Conservation (phyloP, 2,888 invertebrate genomes). For the Tetranychus truncatus region DNA sequence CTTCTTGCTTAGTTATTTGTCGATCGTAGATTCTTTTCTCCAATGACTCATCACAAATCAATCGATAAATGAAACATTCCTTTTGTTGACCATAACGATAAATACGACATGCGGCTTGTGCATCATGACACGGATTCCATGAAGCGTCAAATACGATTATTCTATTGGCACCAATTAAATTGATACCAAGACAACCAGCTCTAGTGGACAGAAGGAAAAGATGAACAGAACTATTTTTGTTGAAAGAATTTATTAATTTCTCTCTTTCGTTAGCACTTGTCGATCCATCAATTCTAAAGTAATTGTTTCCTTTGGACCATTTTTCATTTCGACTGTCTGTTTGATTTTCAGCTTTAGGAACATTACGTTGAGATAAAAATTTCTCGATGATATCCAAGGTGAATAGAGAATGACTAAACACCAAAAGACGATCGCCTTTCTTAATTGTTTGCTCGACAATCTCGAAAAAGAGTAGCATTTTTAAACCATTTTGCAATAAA, state of each 20-base stretch:
- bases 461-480: constrained; percentile 80
- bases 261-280: constrained; percentile 85
- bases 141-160: constrained; percentile 94
- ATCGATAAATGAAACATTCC: constrained; percentile 80
- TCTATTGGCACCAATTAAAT: constrained; percentile 87
- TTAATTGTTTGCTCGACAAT: constrained; percentile 71
- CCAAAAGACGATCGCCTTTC: constrained; percentile 68
- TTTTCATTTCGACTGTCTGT: constrained; percentile 35
- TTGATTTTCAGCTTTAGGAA: constrained; percentile 31
- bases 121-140: constrained; percentile 98
- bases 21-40: constrained; percentile 96
- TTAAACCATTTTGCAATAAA: constrained; percentile 75
- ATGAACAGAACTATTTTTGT: constrained; percentile 62
- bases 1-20: constrained; percentile 82
- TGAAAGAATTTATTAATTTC: constrained; percentile 87
- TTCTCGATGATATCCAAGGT: constrained; percentile 88
- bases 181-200: constrained; percentile 89
- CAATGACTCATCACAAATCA: constrained; percentile 88
- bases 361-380: constrained; percentile 53
- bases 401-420: constrained; percentile 88
- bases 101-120: constrained; percentile 89
- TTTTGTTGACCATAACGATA: constrained; percentile 87
- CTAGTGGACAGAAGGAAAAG: constrained; percentile 88
- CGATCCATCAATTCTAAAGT: constrained; percentile 84
- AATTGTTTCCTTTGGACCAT: constrained; percentile 70